Conservation (phyloP, 2,888 invertebrate genomes). For the Muschampia plurimacula region DNA sequence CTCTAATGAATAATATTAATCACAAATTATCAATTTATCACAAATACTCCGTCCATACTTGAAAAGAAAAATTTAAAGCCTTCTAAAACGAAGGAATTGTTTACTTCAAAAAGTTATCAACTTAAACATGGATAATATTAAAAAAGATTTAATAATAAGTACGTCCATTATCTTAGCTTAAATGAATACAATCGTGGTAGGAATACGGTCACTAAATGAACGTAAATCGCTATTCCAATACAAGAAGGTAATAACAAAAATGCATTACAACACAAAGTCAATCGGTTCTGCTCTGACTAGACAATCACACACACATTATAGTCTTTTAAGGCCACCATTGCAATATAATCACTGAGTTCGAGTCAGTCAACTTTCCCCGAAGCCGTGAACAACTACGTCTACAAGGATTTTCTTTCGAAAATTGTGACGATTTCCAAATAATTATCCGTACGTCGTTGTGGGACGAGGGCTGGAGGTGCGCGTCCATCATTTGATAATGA, state of each 20-base stretch:
- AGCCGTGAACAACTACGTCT: conserved; percentile 37
- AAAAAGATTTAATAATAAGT: background rate
- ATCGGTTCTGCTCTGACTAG: conserved; percentile 66
- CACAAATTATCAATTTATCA: conserved; percentile 33
- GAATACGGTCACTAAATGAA: background rate
- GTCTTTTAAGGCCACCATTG: conserved; percentile 19
- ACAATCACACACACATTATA: conserved; percentile 60
- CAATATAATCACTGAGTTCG: background rate
- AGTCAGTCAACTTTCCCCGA: background rate
- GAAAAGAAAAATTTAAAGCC: conserved; percentile 52
- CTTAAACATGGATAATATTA: conserved; percentile 6
- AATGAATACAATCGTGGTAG: conserved; percentile 17
- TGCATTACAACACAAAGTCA: conserved; percentile 59
- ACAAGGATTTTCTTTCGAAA: conserved; percentile 43
- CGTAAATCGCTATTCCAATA: background rate
- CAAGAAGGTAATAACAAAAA: conserved; percentile 49
- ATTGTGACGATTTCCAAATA: conserved; percentile 39
- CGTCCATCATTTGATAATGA: conserved; percentile 71
- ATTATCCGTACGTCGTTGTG: conserved; percentile 30
- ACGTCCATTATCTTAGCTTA: conserved; percentile 1
- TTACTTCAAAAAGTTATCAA: conserved; percentile 26
- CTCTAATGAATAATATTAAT: conserved; percentile 37
- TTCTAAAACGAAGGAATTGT: conserved; percentile 76
- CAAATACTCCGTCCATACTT: conserved; percentile 30
- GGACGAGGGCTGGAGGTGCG: conserved; percentile 18